phyloP scores from a whole-genome alignment of 2,888 invertebrate genomes.

The Euzophera pinguis region DNA sequence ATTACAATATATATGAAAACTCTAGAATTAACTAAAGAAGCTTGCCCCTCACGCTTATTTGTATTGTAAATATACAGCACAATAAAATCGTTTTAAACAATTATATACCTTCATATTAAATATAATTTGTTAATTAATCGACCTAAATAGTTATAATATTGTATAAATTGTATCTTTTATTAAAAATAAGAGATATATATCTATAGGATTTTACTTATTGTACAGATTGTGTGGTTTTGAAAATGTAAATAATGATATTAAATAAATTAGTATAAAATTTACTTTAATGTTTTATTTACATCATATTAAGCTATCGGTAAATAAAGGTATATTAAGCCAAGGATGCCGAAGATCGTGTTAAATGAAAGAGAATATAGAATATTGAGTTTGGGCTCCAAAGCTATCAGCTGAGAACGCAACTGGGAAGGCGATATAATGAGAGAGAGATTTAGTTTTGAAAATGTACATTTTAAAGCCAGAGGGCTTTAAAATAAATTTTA shows the following conservation, averaged over 20 bases:
- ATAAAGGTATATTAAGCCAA: no score
- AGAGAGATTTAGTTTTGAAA: no score
- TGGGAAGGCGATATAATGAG: no score
- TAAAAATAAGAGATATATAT: slow-evolving; percentile 62
- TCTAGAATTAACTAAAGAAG: slow-evolving; percentile 50
- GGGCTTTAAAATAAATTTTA: no score
- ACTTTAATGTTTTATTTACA: slow-evolving; percentile 21
- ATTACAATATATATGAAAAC: slow-evolving; percentile 7
- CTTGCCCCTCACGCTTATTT: slow-evolving; percentile 72
- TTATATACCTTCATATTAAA: slow-evolving; percentile 47
- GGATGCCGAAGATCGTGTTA: no score
- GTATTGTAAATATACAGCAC: slow-evolving; percentile 70
- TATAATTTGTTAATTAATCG: slow-evolving; percentile 52
- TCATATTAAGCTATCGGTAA: no score
- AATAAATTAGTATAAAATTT: slow-evolving; percentile 71
- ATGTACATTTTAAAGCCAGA: no score
- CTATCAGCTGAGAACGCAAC: no score
- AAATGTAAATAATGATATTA: slow-evolving; percentile 65
- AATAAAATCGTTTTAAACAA: slow-evolving; percentile 43
- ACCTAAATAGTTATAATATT: slow-evolving; percentile 42
- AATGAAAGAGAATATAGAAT: no score
- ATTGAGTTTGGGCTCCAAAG: no score
- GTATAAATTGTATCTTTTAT: slow-evolving; percentile 68
- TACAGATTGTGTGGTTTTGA: slow-evolving; percentile 70
- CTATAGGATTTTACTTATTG: slow-evolving; percentile 54